Percentiles rank a stretch among this genome's conserved stretches.
Conservation (phyloP, 2,797 vertebrate genomes). For the Syncerus caffer region DNA sequence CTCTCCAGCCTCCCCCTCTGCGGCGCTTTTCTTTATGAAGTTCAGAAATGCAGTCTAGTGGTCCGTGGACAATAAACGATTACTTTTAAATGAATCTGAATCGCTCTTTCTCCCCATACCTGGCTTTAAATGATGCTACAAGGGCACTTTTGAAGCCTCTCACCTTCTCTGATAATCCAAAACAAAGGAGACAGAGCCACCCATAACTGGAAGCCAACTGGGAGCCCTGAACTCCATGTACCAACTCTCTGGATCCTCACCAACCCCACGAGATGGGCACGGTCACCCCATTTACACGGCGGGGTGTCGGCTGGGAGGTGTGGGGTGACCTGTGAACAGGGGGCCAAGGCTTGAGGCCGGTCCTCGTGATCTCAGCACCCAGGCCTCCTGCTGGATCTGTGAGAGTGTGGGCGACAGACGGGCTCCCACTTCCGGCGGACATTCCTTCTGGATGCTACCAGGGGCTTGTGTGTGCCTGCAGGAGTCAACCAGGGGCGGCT, state of each 20-base stretch:
- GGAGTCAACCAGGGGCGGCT: rapidly evolving
- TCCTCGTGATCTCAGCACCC: rapidly evolving
- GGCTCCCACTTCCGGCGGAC: neutral
- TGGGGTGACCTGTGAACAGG: neutral
- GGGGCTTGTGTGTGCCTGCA: neutral
- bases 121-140: neutral
- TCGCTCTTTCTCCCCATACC: neutral
- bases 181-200: neutral
- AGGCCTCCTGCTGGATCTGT: rapidly evolving
- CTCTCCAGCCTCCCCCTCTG: no score
- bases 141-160: neutral
- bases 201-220: neutral
- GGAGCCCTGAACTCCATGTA: neutral
- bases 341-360: neutral
- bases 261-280: neutral
- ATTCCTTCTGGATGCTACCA: neutral
- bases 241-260: neutral
- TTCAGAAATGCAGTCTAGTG: neutral
- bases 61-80: neutral
- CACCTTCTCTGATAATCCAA: neutral
- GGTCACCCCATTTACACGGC: neutral
- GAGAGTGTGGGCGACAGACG: neutral
- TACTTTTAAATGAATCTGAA: neutral
- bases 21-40: neutral
- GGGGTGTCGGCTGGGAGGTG: neutral